phyloP scores from a whole-genome alignment of 2,113 vertebrate species.

The Trichechus manatus region DNA sequence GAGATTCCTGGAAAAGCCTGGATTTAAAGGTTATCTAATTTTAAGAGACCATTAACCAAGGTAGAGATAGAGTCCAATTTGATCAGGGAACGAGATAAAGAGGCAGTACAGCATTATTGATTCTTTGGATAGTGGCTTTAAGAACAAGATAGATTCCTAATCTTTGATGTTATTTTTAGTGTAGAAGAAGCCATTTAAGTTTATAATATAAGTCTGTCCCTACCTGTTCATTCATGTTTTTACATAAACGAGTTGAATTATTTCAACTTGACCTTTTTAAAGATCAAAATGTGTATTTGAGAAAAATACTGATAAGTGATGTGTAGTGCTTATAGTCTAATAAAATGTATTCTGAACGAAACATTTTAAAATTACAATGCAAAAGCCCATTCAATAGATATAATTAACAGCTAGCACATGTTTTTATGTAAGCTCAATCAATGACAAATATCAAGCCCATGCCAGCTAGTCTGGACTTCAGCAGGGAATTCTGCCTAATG shows the following conservation, averaged over 20 bases:
- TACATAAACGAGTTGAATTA: slow-evolving; percentile 54
- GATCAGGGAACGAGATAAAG: not conserved
- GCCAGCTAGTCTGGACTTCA: slow-evolving; percentile 50
- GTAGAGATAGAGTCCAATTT: not conserved
- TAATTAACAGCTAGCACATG: slow-evolving; percentile 36
- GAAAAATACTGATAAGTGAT: not conserved
- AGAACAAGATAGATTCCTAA: slow-evolving; percentile 46
- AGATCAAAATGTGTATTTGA: slow-evolving; percentile 39
- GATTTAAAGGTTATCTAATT: slow-evolving; percentile 44
- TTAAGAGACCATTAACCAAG: slow-evolving; percentile 39
- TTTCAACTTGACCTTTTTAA: slow-evolving; percentile 46
- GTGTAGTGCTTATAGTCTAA: not conserved
- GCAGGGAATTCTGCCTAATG: slow-evolving; percentile 51
- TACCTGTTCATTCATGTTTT: slow-evolving; percentile 26
- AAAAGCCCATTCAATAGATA: not conserved
- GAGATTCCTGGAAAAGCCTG: slow-evolving; percentile 45
- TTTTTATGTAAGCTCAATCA: slow-evolving; percentile 19
- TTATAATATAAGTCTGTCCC: not conserved
- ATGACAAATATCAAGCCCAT: not conserved
- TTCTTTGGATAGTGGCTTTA: not conserved
- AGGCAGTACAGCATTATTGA: not conserved
- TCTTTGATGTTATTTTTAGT: slow-evolving; percentile 50
- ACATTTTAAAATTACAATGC: slow-evolving; percentile 26
- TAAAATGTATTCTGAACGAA: slow-evolving; percentile 26
- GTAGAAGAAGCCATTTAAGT: not conserved